These are phyloP conservation scores for Orthonychiurus folsomi DNA, from an alignment of 2,888 invertebrate species.

Conservation along the genomic window DNA sequence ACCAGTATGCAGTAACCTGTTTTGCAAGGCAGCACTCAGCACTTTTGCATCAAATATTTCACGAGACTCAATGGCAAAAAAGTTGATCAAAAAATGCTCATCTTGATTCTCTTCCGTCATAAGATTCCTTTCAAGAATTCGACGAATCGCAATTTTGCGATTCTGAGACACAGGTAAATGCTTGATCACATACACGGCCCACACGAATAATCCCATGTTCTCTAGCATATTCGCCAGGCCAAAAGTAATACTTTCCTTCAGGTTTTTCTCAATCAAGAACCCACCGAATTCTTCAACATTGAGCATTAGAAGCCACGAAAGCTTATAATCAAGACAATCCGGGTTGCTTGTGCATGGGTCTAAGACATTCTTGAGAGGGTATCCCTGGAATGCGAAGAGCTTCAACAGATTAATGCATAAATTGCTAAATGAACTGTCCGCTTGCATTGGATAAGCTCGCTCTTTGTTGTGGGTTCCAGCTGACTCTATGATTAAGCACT, in stretches of 20 bases:
- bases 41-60: conserved; percentile 6
- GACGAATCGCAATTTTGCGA: conserved; percentile 14
- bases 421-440: conserved; percentile 41
- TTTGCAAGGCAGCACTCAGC: not conserved
- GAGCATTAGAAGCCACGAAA: conserved; percentile 69
- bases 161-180: conserved; percentile 41
- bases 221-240: conserved; percentile 77
- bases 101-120: conserved; percentile 40
- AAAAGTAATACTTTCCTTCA: conserved; percentile 54
- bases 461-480: conserved; percentile 23
- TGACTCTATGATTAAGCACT: conserved; percentile 27
- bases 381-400: conserved; percentile 59
- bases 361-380: conserved; percentile 58
- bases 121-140: conserved; percentile 41
- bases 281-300: conserved; percentile 60
- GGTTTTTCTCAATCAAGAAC: conserved; percentile 53
- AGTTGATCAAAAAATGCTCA: conserved; percentile 2
- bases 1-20: not conserved
- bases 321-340: conserved; percentile 71
- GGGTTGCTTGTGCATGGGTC: conserved; percentile 67
- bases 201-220: conserved; percentile 71
- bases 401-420: conserved; percentile 74
- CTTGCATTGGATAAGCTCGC: conserved; percentile 21
- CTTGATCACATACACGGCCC: conserved; percentile 67
- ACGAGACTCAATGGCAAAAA: not conserved